Evolutionary conservation across 2,888 invertebrate species (phyloP), one percentile per base, ranked within the genome.

Genomic region (Andrena chrysosceles): DNA sequence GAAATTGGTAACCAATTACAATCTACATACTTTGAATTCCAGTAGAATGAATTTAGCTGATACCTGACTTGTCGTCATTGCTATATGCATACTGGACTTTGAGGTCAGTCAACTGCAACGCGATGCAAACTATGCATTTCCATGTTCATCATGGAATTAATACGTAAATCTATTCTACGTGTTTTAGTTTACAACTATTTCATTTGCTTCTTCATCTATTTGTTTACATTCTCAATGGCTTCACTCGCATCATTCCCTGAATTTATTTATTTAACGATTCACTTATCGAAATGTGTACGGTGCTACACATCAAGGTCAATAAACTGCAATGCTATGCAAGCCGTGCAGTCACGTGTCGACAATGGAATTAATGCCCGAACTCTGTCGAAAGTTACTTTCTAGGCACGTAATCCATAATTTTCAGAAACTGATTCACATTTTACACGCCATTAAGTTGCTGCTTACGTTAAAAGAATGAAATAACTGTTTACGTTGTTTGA

Each of bases 101-200:
- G 89, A 88, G 91, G 90, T 91, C 91, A 91, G 84, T 91, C 91
- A 91, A 91, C 91, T 90, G 89, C 89, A 87, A 88, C 88, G 87
- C 87, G 81, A 88, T 85, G 86, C 83, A 75, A 83, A 76, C 73
- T 81, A 83, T 86, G 83, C 85, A 72, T 83, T 83, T 83, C 81
- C 82, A 66, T 77, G 78, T 67, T 48, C 79, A 67, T 35, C 60
- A 33, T 48, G 13, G 64, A 60, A 79, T 81, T 81, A 81, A 79
- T 77, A 73, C 70, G 71, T 64, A 59, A 68, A 73, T 29, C 59
- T 68, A 64, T 82, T 60, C 48, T 77, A 71, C 48, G 69, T 33
- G 48, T 5, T 29, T 73, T 2, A 26, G 60, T 63, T 72, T 52
- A 60, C 10, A 48, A 71, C 63, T 52, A 56, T 59, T 71, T 49